phyloP scores from a whole-genome alignment of 1,140 invertebrate genomes.

The Zaprionus nigranus region DNA sequence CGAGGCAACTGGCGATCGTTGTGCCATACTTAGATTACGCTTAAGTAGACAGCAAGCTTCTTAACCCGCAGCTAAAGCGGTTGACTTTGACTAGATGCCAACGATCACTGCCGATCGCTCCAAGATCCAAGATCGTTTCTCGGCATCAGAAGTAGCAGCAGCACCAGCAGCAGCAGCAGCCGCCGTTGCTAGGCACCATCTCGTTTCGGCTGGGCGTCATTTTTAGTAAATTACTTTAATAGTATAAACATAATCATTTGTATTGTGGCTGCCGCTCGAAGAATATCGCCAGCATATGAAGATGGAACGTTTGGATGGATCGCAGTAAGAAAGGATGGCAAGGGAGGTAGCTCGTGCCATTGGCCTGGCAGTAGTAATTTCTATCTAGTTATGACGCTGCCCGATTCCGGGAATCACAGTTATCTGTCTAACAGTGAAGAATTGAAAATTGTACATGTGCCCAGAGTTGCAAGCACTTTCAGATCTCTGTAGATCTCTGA shows the following conservation, averaged over 20 bases:
- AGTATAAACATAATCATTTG: conserved; percentile 83
- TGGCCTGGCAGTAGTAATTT: conserved; percentile 60
- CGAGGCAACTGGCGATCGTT: conserved; percentile 34
- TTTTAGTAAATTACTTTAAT: conserved; percentile 82
- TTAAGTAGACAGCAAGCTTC: conserved; percentile 80
- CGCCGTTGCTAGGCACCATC: conserved; percentile 51
- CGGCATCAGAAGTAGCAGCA: not conserved
- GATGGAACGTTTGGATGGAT: not conserved
- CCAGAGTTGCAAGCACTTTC: conserved; percentile 12
- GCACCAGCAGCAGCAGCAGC: not conserved
- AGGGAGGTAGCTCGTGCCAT: conserved; percentile 50
- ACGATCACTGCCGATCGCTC: conserved; percentile 11
- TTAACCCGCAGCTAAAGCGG: conserved; percentile 82
- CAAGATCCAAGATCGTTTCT: conserved; percentile 34
- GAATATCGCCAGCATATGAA: conserved; percentile 41
- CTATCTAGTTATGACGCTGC: conserved; percentile 63
- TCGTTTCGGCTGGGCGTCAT: conserved; percentile 72
- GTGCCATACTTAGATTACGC: conserved; percentile 69
- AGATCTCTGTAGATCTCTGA: conserved; percentile 12
- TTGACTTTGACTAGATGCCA: conserved; percentile 69
- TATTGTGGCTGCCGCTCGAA: conserved; percentile 68
- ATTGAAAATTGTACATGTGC: conserved; percentile 74
- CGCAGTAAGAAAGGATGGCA: not conserved
- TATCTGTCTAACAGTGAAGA: conserved; percentile 80
- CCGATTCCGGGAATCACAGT: conserved; percentile 60